Evolutionary conservation across 1,140 invertebrate species (phyloP).

Genomic region (Drosophila oshimai): DNA sequence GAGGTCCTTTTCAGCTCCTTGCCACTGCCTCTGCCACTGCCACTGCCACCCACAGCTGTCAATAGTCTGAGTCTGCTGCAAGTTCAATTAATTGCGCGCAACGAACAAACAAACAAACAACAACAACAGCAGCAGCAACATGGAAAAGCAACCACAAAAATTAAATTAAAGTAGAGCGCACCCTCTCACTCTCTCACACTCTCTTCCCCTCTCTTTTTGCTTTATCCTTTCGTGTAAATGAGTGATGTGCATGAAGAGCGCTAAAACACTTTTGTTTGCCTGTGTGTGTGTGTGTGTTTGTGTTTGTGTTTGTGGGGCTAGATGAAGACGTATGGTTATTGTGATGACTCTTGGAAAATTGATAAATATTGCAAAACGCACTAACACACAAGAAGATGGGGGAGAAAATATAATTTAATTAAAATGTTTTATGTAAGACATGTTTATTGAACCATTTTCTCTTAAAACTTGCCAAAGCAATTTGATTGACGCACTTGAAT

Average conservation of each 20-base stretch:
- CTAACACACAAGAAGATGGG: conserved; percentile 6
- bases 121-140: conserved; percentile 15
- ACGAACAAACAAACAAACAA: conserved; percentile 69
- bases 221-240: conserved; percentile 51
- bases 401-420: conserved; percentile 76
- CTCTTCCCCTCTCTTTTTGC: not conserved
- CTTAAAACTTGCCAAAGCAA: conserved; percentile 53
- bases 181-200: not conserved
- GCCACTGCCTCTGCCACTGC: not conserved
- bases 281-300: conserved; percentile 10
- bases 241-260: conserved; percentile 73
- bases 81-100: conserved; percentile 82
- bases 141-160: conserved; percentile 71
- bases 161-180: conserved; percentile 79
- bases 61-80: conserved; percentile 71
- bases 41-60: conserved; percentile 45
- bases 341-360: conserved; percentile 75
- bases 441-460: conserved; percentile 79
- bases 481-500: conserved; percentile 72
- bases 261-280: conserved; percentile 77
- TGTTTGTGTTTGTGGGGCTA: conserved; percentile 44
- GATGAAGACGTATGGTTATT: conserved; percentile 79
- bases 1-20: not conserved
- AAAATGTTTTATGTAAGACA: conserved; percentile 80
- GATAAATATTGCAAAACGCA: conserved; percentile 68